Conservation (phyloP, 1,140 invertebrate species). For the Sycobia sp. region DNA sequence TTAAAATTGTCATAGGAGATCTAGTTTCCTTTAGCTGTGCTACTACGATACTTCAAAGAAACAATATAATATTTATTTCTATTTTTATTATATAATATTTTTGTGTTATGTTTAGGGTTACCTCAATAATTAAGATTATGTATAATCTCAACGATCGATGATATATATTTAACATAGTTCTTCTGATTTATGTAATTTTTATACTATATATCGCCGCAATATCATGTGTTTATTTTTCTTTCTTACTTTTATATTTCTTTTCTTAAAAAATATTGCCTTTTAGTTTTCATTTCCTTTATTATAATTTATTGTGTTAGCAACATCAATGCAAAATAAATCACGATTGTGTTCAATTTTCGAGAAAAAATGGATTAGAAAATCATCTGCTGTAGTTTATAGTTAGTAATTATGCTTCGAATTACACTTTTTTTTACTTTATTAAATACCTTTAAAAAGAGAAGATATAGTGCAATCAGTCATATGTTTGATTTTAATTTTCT, state of each 20-base stretch:
- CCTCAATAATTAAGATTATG: conserved; percentile 37
- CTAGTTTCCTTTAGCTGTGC: conserved; percentile 14
- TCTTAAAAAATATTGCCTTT: conserved; percentile 20
- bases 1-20: no score
- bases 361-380: conserved; percentile 19
- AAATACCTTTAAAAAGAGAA: no score
- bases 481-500: no score
- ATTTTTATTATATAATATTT: conserved; percentile 5
- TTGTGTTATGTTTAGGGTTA: conserved; percentile 24
- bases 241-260: conserved; percentile 32
- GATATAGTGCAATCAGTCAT: no score
- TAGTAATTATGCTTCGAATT: conserved; percentile 34
- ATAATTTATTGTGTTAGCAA: conserved; percentile 38
- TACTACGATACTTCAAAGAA: background rate
- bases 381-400: conserved; percentile 26
- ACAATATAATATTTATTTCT: conserved; percentile 2
- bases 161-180: conserved; percentile 32
- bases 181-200: conserved; percentile 30
- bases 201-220: conserved; percentile 9
- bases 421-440: conserved; percentile 14
- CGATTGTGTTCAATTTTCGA: conserved; percentile 42
- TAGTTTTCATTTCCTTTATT: conserved; percentile 34
- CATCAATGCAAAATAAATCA: conserved; percentile 55
- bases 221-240: conserved; percentile 13
- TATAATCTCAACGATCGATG: conserved; percentile 37